These are phyloP conservation scores for Limanda limanda DNA, from an alignment of 2,113 vertebrate genomes.

Conservation along the genomic window DNA sequence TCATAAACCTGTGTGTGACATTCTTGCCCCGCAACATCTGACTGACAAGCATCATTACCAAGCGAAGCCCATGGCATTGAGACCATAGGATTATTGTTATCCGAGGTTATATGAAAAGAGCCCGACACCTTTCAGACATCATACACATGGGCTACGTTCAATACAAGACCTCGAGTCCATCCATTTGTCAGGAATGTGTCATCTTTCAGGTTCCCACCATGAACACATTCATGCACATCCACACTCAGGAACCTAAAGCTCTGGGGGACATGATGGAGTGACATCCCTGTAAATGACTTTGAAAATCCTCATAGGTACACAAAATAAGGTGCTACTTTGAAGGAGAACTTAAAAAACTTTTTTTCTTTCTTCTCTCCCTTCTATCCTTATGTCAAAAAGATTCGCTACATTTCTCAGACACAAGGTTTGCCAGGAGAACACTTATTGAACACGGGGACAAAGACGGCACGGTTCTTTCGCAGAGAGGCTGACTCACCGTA, in stretches of 20 bases:
- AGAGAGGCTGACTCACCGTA: conserved; percentile 91
- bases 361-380: background rate
- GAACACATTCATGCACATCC: conserved; percentile 1
- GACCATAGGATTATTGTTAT: conserved; percentile 34
- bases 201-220: conserved; percentile 31
- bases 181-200: conserved; percentile 40
- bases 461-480: conserved; percentile 90
- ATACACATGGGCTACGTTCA: conserved; percentile 25
- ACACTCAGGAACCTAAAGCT: background rate
- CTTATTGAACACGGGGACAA: conserved; percentile 93
- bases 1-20: conserved; percentile 58
- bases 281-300: conserved; percentile 21
- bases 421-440: conserved; percentile 96
- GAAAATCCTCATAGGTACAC: background rate
- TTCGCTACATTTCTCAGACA: conserved; percentile 99
- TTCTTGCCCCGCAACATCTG: conserved; percentile 33
- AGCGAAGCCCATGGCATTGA: conserved; percentile 48
- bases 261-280: background rate
- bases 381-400: conserved; percentile 79
- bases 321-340: background rate
- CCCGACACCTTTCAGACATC: conserved; percentile 43
- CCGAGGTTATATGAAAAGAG: conserved; percentile 44
- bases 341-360: background rate
- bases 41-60: conserved; percentile 29
- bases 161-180: conserved; percentile 19